phyloP scores from a whole-genome alignment of 1,140 invertebrate species.

The Drosophila parvula region DNA sequence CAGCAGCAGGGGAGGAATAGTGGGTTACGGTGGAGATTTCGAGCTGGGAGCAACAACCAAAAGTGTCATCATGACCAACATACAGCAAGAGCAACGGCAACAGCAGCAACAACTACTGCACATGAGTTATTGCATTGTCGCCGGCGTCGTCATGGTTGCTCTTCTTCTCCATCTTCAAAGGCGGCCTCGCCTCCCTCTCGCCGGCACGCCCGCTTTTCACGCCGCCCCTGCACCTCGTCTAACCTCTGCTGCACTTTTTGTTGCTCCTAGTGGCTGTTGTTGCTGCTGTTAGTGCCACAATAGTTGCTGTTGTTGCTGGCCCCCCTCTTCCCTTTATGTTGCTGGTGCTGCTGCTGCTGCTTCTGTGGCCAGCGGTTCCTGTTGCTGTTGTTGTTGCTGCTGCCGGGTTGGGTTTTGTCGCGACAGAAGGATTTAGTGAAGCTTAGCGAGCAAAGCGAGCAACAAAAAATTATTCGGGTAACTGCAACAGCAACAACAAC shows the following conservation, averaged over 20 bases:
- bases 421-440: constrained; percentile 71
- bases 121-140: constrained; percentile 77
- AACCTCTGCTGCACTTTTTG: constrained; percentile 20
- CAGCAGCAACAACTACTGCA: constrained; percentile 49
- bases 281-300: constrained; percentile 1
- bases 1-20: not conserved
- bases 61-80: constrained; percentile 74
- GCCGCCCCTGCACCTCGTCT: constrained; percentile 17
- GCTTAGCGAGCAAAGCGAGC: constrained; percentile 58
- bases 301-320: constrained; percentile 6
- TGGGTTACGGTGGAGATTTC: constrained; percentile 6
- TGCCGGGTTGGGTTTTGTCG: constrained; percentile 54
- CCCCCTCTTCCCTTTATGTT: constrained; percentile 1
- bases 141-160: constrained; percentile 52
- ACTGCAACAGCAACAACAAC: constrained; percentile 4
- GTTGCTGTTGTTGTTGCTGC: constrained; percentile 30
- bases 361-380: constrained; percentile 40
- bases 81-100: constrained; percentile 29
- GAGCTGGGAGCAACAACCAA: constrained; percentile 55
- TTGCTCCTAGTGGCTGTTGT: not conserved
- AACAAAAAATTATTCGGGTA: constrained; percentile 48
- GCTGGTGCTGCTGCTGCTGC: constrained; percentile 13
- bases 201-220: constrained; percentile 5
- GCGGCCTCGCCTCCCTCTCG: not conserved
- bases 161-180: constrained; percentile 23